phyloP scores from a whole-genome alignment of 37 sponge, comb jelly and placozoan genomes.

The Theonella swinhoei region DNA sequence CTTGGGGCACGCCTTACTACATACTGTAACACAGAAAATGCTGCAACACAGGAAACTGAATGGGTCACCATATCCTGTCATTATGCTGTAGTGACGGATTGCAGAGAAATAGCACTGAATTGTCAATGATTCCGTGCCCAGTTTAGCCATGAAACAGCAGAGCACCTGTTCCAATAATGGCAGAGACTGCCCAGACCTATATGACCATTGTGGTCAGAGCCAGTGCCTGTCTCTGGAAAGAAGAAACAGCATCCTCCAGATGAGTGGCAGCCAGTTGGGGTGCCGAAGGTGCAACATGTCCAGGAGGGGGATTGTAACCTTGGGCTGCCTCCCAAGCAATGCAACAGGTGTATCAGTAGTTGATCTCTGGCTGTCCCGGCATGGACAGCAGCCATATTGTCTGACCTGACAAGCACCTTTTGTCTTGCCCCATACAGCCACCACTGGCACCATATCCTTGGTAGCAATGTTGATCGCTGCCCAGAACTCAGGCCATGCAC shows the following conservation, averaged over 20 bases:
- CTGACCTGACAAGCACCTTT: not conserved
- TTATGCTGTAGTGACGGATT: too few relatives aligned
- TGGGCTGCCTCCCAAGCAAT: too few relatives aligned
- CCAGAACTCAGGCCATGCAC: slow-evolving; percentile 15
- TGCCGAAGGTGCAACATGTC: not conserved
- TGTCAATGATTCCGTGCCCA: too few relatives aligned
- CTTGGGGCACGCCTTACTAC: too few relatives aligned
- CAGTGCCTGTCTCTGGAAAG: not conserved
- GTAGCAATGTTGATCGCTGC: not conserved
- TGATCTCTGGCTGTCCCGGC: not conserved
- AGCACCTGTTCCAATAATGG: too few relatives aligned
- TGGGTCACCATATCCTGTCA: too few relatives aligned
- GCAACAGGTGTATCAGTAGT: not conserved
- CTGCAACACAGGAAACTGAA: too few relatives aligned
- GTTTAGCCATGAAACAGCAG: too few relatives aligned
- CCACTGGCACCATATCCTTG: not conserved
- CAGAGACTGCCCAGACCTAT: not conserved
- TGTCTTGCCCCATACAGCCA: not conserved
- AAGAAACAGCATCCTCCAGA: not conserved
- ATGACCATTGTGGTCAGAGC: not conserved
- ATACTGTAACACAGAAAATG: too few relatives aligned
- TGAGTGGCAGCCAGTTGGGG: not conserved
- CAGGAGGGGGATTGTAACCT: not conserved
- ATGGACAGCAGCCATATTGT: not conserved
- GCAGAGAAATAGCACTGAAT: too few relatives aligned